phyloP scores from a whole-genome alignment of 2,113 vertebrate species.

The Ailurus styani region DNA sequence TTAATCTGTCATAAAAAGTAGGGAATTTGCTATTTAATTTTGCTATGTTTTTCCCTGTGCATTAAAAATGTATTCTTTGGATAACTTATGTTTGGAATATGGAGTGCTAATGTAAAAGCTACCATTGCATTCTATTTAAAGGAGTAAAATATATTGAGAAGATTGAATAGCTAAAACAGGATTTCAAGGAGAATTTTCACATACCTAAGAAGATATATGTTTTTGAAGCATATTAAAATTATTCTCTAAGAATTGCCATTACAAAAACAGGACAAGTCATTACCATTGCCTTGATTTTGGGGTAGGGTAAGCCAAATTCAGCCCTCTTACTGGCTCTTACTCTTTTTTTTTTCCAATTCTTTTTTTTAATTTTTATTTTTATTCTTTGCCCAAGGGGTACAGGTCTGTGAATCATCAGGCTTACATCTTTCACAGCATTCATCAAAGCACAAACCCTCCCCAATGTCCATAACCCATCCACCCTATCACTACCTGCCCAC shows the following conservation, averaged over 20 bases:
- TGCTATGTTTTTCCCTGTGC: not conserved
- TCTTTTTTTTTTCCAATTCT: no score
- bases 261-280: not conserved
- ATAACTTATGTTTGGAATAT: conserved; percentile 4
- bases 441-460: no score
- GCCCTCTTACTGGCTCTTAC: not conserved
- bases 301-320: not conserved
- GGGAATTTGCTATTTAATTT: not conserved
- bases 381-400: no score
- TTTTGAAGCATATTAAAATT: not conserved
- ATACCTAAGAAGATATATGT: not conserved
- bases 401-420: no score
- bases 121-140: not conserved
- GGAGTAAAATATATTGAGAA: not conserved
- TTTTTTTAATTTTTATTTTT: no score
- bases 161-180: not conserved
- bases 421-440: no score
- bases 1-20: conserved; percentile 17
- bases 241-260: not conserved
- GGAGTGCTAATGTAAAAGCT: not conserved
- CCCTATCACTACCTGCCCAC: no score
- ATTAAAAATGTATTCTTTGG: not conserved
- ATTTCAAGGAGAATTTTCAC: not conserved
- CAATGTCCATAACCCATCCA: no score
- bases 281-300: not conserved